phyloP scores from a whole-genome alignment of 2,888 invertebrate species.

The Aelia acuminata region DNA sequence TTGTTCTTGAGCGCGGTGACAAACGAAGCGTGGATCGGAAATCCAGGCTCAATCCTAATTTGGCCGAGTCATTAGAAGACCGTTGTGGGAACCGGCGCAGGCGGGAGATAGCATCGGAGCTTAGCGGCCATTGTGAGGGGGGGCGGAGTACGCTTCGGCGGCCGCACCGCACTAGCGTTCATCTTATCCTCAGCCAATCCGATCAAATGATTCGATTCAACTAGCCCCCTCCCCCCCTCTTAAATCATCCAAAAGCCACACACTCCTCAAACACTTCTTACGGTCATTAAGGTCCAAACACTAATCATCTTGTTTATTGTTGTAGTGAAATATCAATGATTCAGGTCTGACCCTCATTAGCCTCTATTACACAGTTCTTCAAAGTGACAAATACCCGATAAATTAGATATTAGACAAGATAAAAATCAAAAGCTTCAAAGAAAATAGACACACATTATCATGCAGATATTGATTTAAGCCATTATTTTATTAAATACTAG shows the following conservation, averaged over 20 bases:
- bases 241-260: background rate
- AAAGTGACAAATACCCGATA: too few relatives aligned
- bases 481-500: too few relatives aligned
- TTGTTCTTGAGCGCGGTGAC: background rate
- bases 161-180: background rate
- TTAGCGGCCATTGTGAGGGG: constrained; percentile 10
- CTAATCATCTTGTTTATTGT: background rate
- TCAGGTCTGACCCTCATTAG: too few relatives aligned
- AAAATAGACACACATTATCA: too few relatives aligned
- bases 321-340: too few relatives aligned
- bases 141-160: background rate
- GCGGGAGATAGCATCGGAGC: constrained; percentile 11
- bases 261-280: background rate
- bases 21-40: constrained; percentile 20
- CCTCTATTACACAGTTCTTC: too few relatives aligned
- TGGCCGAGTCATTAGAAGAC: constrained; percentile 51
- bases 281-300: background rate
- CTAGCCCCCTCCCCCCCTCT: background rate
- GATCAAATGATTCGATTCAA: background rate
- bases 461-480: too few relatives aligned
- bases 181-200: background rate
- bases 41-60: constrained; percentile 52
- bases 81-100: background rate
- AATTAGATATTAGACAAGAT: too few relatives aligned
- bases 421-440: too few relatives aligned